Evolutionary conservation across 2,888 invertebrate species (phyloP), one percentile per base, ranked within the genome.

Genomic region (Macropis europaea): DNA sequence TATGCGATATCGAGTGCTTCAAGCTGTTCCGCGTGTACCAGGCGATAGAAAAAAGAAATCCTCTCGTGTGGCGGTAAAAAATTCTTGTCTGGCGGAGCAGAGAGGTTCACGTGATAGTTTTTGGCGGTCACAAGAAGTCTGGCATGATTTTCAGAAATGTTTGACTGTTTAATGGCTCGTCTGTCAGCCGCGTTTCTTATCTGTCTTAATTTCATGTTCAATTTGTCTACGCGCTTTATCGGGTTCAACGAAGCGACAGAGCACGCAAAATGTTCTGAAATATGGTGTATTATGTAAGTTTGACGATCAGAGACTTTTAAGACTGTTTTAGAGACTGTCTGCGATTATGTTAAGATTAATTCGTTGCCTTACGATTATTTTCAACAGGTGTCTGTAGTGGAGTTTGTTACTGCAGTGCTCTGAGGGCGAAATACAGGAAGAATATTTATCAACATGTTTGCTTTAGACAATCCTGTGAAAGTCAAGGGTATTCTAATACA

Each of bases 81-180:
- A 53, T 47, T 47, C 28, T 47, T 30, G 56, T 71, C 68, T 56
- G 71, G 28, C 34, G 22, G 38, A 50, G 68, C 48, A 26, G 36
- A 48, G 53, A 52, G 45, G 53, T 52, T 34, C 52, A 42, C 62
- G 56, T 70, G 42, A 54, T 40, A 48, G 32, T 38, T n/a, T n/a
- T 57, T 7, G 28, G n/a, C 38, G 40, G 24, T 52, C 17, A 38
- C 38, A 22, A 38, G 53, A 53, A 28, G 38, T 38, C 38, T 47
- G 52, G 15, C 69, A 59, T 38, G 52, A 28, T 59, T 57, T 66
- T 52, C 57, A 32, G 24, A 24, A 66, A 50, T 36, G 15, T 50
- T 48, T 26, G 43, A 26, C 19, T 38, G 30, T 38, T 47, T 32
- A 59, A 38, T 28, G 52, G 26, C 43, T 26, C 9, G 9, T 11